Base-by-base conservation (phyloP, 1,140 invertebrate species). In the Phocides pigmalion region DNA sequence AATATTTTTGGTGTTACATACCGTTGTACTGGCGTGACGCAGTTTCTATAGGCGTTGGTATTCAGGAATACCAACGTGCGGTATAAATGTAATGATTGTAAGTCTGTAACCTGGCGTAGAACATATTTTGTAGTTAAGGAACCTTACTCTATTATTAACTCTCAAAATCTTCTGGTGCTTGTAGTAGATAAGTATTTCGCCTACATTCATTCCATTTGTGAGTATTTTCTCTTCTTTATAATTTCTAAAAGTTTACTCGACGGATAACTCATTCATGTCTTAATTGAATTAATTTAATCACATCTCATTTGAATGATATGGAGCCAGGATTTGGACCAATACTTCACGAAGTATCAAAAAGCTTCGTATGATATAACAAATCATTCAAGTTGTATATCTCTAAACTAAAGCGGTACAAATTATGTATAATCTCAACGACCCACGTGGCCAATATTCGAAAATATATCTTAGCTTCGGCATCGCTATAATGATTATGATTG, bases 131-230 rank as follows among this genome's bases (percentile, higher is more conserved):
- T 70, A 72, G 69, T 51, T 68, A 44, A 64, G 67, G 59, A 68
- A 68, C 54, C 56, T 70, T 64, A 68, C 15, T 53, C 16, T 62
- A 59, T 68, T 74, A 76, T 63, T 75, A 72, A 83, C 74, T 72
- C 68, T 77, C 74, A 74, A 76, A 76, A 84, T 83, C 69, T 84
- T 84, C 82, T 88, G 87, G 85, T 90, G 87, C 87, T 90, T 90
- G 70, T 88, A 90, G 81, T 70, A 68, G 64, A 28, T 88, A 88
- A 87, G 87, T 80, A 70, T 78, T 63, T 76, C 73, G 70, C 70
- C 70, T 76, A 75, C 79, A 74, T 86, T 77, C 78, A 81, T 86
- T 88, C 82, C 85, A 88, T 78, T 58, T 74, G 62, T 79, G 66
- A 77, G 66, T 78, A 79, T 83, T 73, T 61, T 41, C 19, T 25